Evolutionary conservation across 1,140 invertebrate genomes (phyloP).

Genomic region (Diuraphis noxia): DNA sequence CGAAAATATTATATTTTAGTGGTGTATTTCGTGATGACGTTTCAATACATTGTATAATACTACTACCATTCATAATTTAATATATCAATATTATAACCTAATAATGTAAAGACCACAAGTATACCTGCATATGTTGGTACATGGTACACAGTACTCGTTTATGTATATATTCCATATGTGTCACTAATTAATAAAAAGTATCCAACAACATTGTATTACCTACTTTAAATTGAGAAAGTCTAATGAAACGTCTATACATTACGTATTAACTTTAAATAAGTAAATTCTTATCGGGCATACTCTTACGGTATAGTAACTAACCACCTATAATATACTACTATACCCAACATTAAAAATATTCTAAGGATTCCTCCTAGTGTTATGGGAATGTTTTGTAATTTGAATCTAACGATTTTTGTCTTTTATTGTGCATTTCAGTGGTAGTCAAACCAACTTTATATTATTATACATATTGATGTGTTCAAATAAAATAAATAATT

Average conservation of each 20-base stretch:
- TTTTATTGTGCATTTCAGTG: neutral
- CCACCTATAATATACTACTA: too few species aligned
- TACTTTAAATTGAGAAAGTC: neutral
- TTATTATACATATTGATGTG: neutral
- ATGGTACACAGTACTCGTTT: neutral
- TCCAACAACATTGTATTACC: neutral
- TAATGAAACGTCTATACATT: neutral
- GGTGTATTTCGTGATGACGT: neutral
- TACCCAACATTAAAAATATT: too few species aligned
- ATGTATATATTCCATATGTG: neutral
- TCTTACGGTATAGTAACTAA: neutral
- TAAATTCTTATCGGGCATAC: neutral
- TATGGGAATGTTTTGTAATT: neutral
- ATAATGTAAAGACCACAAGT: neutral
- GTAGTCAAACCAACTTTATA: neutral
- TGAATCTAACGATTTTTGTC: neutral
- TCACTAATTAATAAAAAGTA: neutral
- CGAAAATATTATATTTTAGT: neutral
- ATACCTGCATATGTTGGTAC: neutral
- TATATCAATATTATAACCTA: neutral
- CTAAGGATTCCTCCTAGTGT: neutral
- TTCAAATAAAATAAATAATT: too few species aligned
- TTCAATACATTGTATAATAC: neutral
- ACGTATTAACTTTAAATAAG: neutral
- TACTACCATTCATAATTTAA: too few species aligned